These are phyloP conservation scores for Aleiodes sp. DNA, from an alignment of 1,140 invertebrate species.

Conservation along the genomic window DNA sequence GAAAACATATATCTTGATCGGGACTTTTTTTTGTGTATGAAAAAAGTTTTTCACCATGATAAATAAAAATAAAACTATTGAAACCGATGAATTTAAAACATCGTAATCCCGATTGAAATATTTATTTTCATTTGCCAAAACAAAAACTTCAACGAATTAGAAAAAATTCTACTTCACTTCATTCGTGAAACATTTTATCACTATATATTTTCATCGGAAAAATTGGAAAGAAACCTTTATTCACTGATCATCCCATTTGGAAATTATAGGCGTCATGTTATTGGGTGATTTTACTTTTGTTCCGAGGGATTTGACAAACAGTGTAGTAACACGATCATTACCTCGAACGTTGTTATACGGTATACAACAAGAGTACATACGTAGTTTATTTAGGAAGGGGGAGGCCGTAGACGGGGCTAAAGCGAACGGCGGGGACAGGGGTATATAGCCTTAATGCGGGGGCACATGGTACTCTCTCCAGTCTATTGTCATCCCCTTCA, in stretches of 20 bases:
- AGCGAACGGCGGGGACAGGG: background rate
- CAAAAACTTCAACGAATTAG: too few relatives aligned
- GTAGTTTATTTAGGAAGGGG: slow-evolving; percentile 21
- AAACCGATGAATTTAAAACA: too few relatives aligned
- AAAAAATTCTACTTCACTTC: too few relatives aligned
- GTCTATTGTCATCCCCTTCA: slow-evolving; percentile 53
- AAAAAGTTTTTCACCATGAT: too few relatives aligned
- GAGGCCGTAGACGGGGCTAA: background rate
- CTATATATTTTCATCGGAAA: background rate
- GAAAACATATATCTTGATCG: too few relatives aligned
- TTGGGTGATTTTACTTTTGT: slow-evolving; percentile 34
- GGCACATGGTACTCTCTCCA: slow-evolving; percentile 45
- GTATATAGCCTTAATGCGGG: slow-evolving; percentile 28
- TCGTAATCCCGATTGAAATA: too few relatives aligned
- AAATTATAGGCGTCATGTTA: slow-evolving; percentile 30
- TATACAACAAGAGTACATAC: background rate
- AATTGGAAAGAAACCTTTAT: background rate
- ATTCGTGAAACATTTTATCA: background rate
- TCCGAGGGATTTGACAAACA: slow-evolving; percentile 54
- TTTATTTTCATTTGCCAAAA: too few relatives aligned
- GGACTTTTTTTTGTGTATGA: too few relatives aligned
- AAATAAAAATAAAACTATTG: too few relatives aligned
- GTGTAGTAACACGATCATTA: slow-evolving; percentile 58
- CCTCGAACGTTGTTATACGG: too few relatives aligned
- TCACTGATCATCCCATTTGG: background rate